Base-by-base conservation (phyloP, 2,888 invertebrate genomes). In the Ophion ellenae region DNA sequence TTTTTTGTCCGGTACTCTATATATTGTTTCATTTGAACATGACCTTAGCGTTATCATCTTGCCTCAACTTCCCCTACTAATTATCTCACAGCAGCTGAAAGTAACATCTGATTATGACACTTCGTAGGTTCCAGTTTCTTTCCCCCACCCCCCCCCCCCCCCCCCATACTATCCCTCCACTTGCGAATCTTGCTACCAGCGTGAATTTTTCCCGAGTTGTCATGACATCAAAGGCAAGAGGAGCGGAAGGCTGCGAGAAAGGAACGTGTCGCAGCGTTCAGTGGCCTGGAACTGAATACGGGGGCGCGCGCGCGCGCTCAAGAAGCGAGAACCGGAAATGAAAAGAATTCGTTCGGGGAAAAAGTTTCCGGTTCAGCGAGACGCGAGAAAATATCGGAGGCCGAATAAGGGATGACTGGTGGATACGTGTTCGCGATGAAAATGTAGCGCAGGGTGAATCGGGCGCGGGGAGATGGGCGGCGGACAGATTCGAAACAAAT, bases 401-500 rank as follows among this genome's bases (percentile, higher is more conserved):
- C 53, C 57, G 84, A 36, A 61, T 17, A 40, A 32, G 45, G 40
- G 47, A 69, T 45, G 36, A 67, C 32, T 59, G 40, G 59, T 66
- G 61, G 24, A 5, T 10, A 32, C 67, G 73, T 63, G 76, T 63
- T 61, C 74, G 53, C n/a, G 32, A 32, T 57, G 69, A 77, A 81
- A 77, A 73, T 67, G 67, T 61, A 57, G 57, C 32, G 40, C n/a
- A 53, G 32, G 59, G 10, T 36, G 32, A 11, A 40, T 32, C n/a
- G 71, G 36, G 1, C n/a, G 63, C 36, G 61, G 36, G 40, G 24
- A 24, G 28, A 20, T 63, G 63, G 59, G 63, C n/a, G 57, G 63
- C 47, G n/a, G 59, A 76, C 53, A 81, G 81, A 85, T 85, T 85
- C 81, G 81, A 81, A 85, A 85, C 78, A 78, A 85, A 85, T 85